These are phyloP conservation scores for Microtus montanus DNA, from an alignment of 2,113 vertebrate genomes.

Conservation along the genomic window DNA sequence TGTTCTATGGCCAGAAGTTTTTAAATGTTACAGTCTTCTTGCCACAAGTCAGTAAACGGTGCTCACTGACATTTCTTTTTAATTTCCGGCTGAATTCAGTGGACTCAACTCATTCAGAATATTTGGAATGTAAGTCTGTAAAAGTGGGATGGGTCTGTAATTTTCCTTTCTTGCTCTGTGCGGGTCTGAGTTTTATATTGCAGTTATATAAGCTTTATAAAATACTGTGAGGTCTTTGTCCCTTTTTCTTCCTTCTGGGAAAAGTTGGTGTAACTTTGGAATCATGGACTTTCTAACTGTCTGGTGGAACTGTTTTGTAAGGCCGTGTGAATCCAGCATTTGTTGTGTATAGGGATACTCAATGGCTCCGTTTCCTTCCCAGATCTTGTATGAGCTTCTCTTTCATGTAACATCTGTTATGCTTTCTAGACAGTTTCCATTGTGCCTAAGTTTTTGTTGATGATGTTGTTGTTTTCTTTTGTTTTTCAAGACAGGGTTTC, in stretches of 20 bases:
- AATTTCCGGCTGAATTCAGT: neutral
- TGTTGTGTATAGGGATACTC: neutral
- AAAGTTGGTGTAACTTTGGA: neutral
- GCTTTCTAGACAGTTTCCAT: neutral
- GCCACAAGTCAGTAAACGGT: neutral
- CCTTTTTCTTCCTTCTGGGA: neutral
- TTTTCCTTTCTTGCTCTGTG: neutral
- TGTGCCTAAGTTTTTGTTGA: neutral
- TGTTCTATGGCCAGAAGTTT: neutral
- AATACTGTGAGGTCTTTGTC: neutral
- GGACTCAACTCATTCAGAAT: neutral
- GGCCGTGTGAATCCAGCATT: neutral
- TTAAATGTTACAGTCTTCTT: neutral
- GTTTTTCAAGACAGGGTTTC: too few relatives aligned
- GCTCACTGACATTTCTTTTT: neutral
- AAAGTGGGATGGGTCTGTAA: neutral
- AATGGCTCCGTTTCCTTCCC: neutral
- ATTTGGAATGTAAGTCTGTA: neutral
- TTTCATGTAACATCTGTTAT: neutral
- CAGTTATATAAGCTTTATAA: neutral
- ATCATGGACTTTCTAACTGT: neutral
- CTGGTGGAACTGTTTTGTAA: neutral
- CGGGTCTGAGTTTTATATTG: neutral
- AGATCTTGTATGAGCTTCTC: neutral
- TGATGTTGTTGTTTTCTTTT: too few relatives aligned